phyloP scores from a whole-genome alignment of 2,888 invertebrate genomes.

The Lacanobia wlatinum region DNA sequence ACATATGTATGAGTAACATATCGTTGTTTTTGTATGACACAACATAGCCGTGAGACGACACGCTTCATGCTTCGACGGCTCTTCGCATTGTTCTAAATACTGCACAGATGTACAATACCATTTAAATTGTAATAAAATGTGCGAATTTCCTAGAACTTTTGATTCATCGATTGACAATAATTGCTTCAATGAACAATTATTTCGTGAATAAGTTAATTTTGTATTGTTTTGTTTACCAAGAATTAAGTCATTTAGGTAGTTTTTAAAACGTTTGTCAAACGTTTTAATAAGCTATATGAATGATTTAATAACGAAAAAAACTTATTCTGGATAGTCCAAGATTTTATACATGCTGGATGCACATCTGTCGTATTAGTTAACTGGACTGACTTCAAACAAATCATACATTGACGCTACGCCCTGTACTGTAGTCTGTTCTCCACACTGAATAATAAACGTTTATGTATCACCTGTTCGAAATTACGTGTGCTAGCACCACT shows the following conservation, averaged over 20 bases:
- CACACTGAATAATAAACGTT: slow-evolving; percentile 21
- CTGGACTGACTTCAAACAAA: neutral
- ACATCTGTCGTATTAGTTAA: no score
- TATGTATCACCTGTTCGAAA: slow-evolving; percentile 34
- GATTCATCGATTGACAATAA: slow-evolving; percentile 55
- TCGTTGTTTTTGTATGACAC: slow-evolving; percentile 67
- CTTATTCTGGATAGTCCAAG: no score
- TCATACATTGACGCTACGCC: neutral
- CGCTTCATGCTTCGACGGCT: slow-evolving; percentile 71
- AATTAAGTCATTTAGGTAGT: neutral
- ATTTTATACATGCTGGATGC: no score
- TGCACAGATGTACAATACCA: slow-evolving; percentile 53
- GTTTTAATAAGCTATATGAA: neutral
- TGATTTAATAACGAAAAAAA: no score
- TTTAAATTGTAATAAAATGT: slow-evolving; percentile 45
- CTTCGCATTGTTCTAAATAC: slow-evolving; percentile 62
- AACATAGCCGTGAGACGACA: slow-evolving; percentile 69
- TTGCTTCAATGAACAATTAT: slow-evolving; percentile 41
- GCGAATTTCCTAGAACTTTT: slow-evolving; percentile 45
- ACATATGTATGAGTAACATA: slow-evolving; percentile 53
- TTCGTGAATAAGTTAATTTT: neutral
- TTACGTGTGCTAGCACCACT: slow-evolving; percentile 14
- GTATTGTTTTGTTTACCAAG: neutral
- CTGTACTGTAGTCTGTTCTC: neutral
- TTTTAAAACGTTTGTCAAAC: slow-evolving; percentile 9